Base-by-base conservation (phyloP, 2,888 invertebrate genomes). In the Archips crataeganus region DNA sequence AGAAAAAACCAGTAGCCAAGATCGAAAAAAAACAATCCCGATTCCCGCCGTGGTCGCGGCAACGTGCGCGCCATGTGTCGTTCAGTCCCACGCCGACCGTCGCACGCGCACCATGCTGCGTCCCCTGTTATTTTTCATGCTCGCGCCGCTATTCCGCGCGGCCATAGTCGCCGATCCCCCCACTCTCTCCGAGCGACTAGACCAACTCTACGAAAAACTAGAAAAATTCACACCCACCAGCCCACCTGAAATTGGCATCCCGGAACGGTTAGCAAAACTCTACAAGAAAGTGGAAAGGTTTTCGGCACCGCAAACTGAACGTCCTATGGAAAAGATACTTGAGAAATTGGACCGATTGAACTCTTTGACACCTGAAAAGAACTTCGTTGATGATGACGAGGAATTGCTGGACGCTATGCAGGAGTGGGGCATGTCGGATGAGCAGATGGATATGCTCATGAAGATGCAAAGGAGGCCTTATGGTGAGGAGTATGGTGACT, bases 31-130 rank as follows among this genome's bases (percentile, higher is more conserved):
- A 39, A 42, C 54, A 45, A 64, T n/a, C 32, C 36, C 62, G 36
- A 8, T 51, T 36, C 63, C 45, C 47, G 36, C 4, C 73, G 47
- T 15, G 10, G 11, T 23, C 42, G 6, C 39, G 62, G 47, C 75
- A 76, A 70, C 76, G 74, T 75, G 76, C 76, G 71, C 62, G 71
- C 71, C 86, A 83, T 82, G 84, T 79, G 78, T 62, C 77, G 74
- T 69, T 63, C 51, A 77, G 77, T 75, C 77, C 83, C 78, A 90
- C 88, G 87, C 89, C 85, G 81, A 74, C 79, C 75, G 77, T 77
- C 79, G 84, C 81, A 83, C 87, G 88, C 86, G 86, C 87, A 87
- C 75, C 71, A 93, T 92, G 94, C 80, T 89, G 90, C 87, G 88
- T 77, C 77, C 87, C 75, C 74, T 84, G 72, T 75, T 91, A 0